A percentile compares a stretch with the other conserved stretches of the same genome.
Evolutionary conservation across 35 echinoderm and acorn worm genomes (phyloP).

Genomic region (Apostichopus parvimensis): DNA sequence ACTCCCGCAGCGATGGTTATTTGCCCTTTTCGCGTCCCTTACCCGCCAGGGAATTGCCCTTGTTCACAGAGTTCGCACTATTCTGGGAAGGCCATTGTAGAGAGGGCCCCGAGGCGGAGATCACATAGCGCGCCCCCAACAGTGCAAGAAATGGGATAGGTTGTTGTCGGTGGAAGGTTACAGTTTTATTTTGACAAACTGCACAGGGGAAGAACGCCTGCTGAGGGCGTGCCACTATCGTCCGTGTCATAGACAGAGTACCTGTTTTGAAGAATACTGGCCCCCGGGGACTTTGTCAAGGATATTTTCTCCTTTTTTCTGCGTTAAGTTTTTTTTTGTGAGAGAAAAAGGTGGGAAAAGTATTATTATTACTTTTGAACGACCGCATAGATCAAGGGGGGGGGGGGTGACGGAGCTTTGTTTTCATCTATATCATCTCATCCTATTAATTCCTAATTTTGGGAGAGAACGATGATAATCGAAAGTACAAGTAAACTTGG

Average conservation of each 20-base stretch:
- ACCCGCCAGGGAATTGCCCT: conserved; percentile 3
- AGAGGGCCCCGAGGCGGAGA: conserved; percentile 38
- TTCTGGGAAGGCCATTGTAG: conserved; percentile 46
- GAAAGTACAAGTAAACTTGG: no score
- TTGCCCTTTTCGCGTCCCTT: conserved; percentile 12
- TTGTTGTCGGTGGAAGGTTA: conserved; percentile 30
- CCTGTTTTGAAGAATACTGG: conserved; percentile 32
- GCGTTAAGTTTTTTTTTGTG: background rate
- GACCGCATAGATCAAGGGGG: background rate
- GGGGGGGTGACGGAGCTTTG: background rate
- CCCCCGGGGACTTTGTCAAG: conserved; percentile 41
- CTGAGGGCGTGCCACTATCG: conserved; percentile 40
- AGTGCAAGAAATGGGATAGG: conserved; percentile 38
- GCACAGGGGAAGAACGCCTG: conserved; percentile 36
- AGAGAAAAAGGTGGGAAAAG: conserved; percentile 52
- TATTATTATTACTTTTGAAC: background rate
- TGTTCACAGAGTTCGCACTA: background rate
- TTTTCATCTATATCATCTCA: background rate
- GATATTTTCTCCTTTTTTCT: background rate
- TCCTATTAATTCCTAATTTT: background rate
- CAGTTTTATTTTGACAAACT: conserved; percentile 63
- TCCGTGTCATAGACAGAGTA: conserved; percentile 41
- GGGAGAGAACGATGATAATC: no score
- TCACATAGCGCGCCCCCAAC: conserved; percentile 44
- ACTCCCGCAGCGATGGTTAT: conserved; percentile 4